Evolutionary conservation across 2,888 invertebrate species (phyloP), one percentile per base, ranked within the genome.

Genomic region (Drosophila conformis): DNA sequence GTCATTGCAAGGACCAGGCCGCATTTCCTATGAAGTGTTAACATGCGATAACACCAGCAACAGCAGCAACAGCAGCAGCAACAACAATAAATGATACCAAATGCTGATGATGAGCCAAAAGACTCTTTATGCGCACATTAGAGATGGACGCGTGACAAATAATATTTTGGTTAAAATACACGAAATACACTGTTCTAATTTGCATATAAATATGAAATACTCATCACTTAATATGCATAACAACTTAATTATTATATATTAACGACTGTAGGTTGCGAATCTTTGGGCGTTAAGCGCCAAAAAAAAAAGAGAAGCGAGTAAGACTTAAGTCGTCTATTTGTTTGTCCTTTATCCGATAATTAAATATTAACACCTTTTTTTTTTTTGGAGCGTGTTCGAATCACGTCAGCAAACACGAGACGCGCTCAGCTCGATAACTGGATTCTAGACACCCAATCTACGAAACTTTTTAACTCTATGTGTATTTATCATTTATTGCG

Each of bases 21-120:
- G 69, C 80, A 85, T 82, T 90, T 84, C 62, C 89, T 74, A 90
- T 90, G 90, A 90, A 90, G 87, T 87, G 87, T 87, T 87, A 87
- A 87, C 91, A 85, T 73, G 78, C 78, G 87, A 87, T 87, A 87
- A 90, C 83, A 89, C 75, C 64, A 49, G 40, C 58, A 52, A 18
- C 36, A 46, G 27, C 15, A 48, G 15, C 21, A 88, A 73, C 79
- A 78, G 66, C 48, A 51, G 31, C 63, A 56, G 18, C 15, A 54
- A 59, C 66, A 68, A 87, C 90, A 90, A 89, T 82, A 86, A 85
- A 90, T 90, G 90, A 89, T 74, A 69, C 65, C 63, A 69, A 62
- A 62, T 65, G 54, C 42, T 60, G 61, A 49, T 77, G 58, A 73
- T 62, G 78, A 66, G 58, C 56, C 60, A 52, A 72, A 58, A 67